Evolutionary conservation across 2,888 invertebrate species (phyloP).

Genomic region (Aporophyla nigra): DNA sequence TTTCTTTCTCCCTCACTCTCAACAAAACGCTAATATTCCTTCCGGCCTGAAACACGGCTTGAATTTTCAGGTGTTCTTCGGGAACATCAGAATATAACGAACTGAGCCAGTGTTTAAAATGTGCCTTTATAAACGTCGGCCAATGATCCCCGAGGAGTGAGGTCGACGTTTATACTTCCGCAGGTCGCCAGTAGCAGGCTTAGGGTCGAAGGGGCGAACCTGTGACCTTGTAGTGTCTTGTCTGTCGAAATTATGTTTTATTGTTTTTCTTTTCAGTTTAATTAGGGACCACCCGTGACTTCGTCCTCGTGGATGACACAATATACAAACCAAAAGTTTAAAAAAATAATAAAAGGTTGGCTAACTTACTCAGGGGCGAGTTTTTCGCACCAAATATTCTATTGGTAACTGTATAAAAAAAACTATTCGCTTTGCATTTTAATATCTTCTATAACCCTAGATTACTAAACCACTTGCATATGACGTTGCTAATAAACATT

Average conservation of each 20-base stretch:
- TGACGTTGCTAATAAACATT: no score
- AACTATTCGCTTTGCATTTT: not conserved
- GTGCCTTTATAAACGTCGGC: slow-evolving; percentile 55
- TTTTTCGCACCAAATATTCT: not conserved
- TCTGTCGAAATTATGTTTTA: slow-evolving; percentile 9
- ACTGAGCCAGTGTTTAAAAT: slow-evolving; percentile 64
- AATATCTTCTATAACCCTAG: no score
- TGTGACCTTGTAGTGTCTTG: slow-evolving; percentile 42
- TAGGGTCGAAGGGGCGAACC: slow-evolving; percentile 35
- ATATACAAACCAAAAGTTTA: not conserved
- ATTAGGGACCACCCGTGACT: slow-evolving; percentile 49
- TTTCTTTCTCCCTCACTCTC: slow-evolving; percentile 18
- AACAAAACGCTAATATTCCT: slow-evolving; percentile 43
- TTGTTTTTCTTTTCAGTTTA: slow-evolving; percentile 29
- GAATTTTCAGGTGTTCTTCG: slow-evolving; percentile 54
- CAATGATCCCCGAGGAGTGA: slow-evolving; percentile 52
- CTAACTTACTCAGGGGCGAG: not conserved
- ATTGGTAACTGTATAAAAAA: not conserved
- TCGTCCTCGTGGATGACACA: slow-evolving; percentile 46
- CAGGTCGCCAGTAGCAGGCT: slow-evolving; percentile 54
- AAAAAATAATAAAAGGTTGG: not conserved
- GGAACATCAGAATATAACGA: slow-evolving; percentile 51
- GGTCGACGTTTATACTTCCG: slow-evolving; percentile 37
- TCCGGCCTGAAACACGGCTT: slow-evolving; percentile 60
- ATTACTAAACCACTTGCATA: no score